Base-by-base conservation (phyloP, 2,888 invertebrate species). In the Spodoptera littoralis region DNA sequence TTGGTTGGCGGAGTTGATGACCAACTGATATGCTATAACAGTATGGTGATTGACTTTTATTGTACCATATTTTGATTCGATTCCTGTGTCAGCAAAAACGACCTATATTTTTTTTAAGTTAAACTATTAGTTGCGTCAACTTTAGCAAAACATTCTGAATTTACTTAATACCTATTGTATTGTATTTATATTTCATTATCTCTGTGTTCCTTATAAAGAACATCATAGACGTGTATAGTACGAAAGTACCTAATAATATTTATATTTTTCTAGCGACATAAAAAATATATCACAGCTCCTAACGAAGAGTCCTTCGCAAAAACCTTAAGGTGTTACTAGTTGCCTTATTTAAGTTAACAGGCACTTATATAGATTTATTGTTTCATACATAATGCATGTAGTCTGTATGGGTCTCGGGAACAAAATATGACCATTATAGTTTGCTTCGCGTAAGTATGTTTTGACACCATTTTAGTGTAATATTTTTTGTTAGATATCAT, bases 301-400 rank as follows among this genome's bases (percentile, higher is more conserved):
- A 61, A 76, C 54, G 58, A 72, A 75, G 53, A 54, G 50, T 46
- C 44, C 58, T 52, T 44, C n/a, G 48, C 62, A 24, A 47, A 69
- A 76, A 59, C 52, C 41, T 13, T n/a, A 43, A 51, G 57, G 65
- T 61, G 59, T 57, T 65, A 59, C 59, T 59, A 51, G 65, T 67
- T 67, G 64, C 65, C 74, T 67, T 71, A 60, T 74, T 70, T 60
- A 63, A 71, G 71, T 52, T 76, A 76, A 74, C 74, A 65, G 71
- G 77, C 76, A 77, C 67, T 76, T 76, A 63, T 74, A 77, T 65
- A 65, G 67, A 76, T 77, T 76, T 76, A 76, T 77, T 60, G 71
- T 71, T 65, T 67, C 74, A 76, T 76, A 77, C 71, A 76, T 76
- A 65, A 74, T 77, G 65, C 54, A 76, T 77, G 48, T 53, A 58